These are phyloP conservation scores for Luperina nickerlii DNA, from an alignment of 2,888 invertebrate species.

Conservation along the genomic window DNA sequence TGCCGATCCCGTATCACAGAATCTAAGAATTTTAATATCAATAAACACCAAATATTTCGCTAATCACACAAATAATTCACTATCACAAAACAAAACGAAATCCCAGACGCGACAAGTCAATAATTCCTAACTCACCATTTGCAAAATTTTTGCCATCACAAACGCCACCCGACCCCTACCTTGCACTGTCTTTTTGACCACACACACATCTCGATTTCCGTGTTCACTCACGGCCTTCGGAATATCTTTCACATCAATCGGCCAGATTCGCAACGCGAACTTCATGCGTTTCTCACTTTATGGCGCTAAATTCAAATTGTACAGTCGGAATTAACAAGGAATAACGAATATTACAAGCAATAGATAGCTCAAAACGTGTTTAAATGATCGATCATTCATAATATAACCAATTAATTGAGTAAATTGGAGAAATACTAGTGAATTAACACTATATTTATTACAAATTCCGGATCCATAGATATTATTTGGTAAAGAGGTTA, in stretches of 20 bases:
- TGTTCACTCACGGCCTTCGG: constrained; percentile 92
- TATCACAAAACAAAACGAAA: constrained; percentile 83
- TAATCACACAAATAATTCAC: constrained; percentile 84
- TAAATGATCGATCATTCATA: not conserved
- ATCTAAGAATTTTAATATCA: constrained; percentile 85
- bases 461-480: constrained; percentile 68
- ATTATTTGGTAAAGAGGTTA: constrained; percentile 80
- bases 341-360: constrained; percentile 18
- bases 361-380: not conserved
- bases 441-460: constrained; percentile 50
- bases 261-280: constrained; percentile 91
- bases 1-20: constrained; percentile 88
- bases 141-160: constrained; percentile 95
- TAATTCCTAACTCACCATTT: constrained; percentile 93
- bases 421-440: constrained; percentile 12
- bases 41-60: constrained; percentile 85
- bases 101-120: constrained; percentile 81
- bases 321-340: constrained; percentile 57
- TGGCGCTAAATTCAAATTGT: constrained; percentile 88
- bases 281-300: constrained; percentile 86
- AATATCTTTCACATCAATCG: constrained; percentile 92
- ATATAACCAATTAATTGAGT: not conserved
- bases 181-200: constrained; percentile 93
- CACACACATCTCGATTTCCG: constrained; percentile 91
- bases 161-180: constrained; percentile 94